phyloP scores from a whole-genome alignment of 1,140 invertebrate species.

The Lysiphlebus fabarum region DNA sequence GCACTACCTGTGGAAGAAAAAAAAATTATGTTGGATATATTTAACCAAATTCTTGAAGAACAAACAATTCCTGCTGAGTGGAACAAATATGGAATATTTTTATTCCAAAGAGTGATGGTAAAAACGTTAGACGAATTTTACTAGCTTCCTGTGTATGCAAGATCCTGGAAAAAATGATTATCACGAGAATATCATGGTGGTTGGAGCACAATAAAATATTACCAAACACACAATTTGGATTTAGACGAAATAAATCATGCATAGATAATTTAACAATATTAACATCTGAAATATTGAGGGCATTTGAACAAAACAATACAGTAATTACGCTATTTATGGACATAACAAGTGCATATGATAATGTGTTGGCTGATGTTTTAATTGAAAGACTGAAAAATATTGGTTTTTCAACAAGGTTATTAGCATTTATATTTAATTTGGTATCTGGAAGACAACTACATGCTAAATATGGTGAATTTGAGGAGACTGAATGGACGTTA shows the following conservation, averaged over 20 bases:
- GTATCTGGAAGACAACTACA: slow-evolving; percentile 24
- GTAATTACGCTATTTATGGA: slow-evolving; percentile 13
- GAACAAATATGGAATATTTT: slow-evolving; percentile 26
- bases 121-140: slow-evolving; percentile 31
- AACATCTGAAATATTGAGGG: slow-evolving; percentile 3
- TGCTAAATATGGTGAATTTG: slow-evolving; percentile 40
- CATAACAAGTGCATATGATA: slow-evolving; percentile 21
- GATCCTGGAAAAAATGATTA: slow-evolving; percentile 21
- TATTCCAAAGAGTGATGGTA: slow-evolving; percentile 28
- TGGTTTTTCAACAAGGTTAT: slow-evolving; percentile 7
- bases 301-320: slow-evolving; percentile 12
- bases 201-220: slow-evolving; percentile 24
- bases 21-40: slow-evolving; percentile 25
- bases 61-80: slow-evolving; percentile 26
- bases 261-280: slow-evolving; percentile 21
- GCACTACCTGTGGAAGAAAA: slow-evolving; percentile 24
- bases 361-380: slow-evolving; percentile 19
- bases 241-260: slow-evolving; percentile 22
- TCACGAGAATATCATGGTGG: slow-evolving; percentile 20
- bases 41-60: slow-evolving; percentile 26
- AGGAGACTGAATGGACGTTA: slow-evolving; percentile 39
- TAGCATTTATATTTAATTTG: slow-evolving; percentile 12
- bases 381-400: slow-evolving; percentile 9
- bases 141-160: slow-evolving; percentile 26
- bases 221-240: slow-evolving; percentile 26